Conservation (phyloP, 2,888 invertebrate genomes). For the Hoplodrina ambigua region DNA sequence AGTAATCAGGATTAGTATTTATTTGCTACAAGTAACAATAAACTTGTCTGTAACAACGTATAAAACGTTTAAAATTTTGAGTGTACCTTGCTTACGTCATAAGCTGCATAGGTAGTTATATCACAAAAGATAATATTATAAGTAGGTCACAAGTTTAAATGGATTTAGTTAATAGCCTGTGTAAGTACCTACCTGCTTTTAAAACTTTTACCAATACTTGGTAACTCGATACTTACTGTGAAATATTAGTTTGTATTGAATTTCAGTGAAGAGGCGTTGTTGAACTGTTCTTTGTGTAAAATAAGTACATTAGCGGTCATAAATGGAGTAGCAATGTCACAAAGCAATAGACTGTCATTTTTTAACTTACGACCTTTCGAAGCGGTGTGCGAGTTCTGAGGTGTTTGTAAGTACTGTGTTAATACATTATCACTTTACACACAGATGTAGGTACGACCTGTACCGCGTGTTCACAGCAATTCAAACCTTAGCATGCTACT, state of each 20-base stretch:
- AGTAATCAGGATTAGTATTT: too few species aligned
- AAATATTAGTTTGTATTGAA: conserved; percentile 27
- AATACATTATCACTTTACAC: too few species aligned
- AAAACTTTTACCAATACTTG: conserved; percentile 53
- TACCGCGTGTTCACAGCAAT: too few species aligned
- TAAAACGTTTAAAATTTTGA: neutral
- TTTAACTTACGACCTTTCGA: too few species aligned
- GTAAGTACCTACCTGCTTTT: conserved; percentile 57
- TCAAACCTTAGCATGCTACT: too few species aligned
- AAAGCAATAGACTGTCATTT: too few species aligned
- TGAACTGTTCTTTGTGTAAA: neutral
- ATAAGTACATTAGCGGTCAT: too few species aligned
- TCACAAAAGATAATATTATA: conserved; percentile 18
- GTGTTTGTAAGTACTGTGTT: too few species aligned
- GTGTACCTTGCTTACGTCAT: conserved; percentile 9
- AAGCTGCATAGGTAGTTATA: conserved; percentile 14
- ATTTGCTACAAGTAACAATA: too few species aligned
- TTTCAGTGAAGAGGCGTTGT: neutral
- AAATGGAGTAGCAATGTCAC: too few species aligned
- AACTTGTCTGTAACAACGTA: neutral
- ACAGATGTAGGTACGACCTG: too few species aligned
- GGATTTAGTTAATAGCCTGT: conserved; percentile 56
- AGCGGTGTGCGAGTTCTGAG: too few species aligned
- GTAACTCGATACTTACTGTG: conserved; percentile 49
- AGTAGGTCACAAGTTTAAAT: conserved; percentile 57